Percentiles rank a stretch among this genome's conserved stretches.
Evolutionary conservation across 2,113 vertebrate species (phyloP).

Genomic region (Bambusicola thoracicus): DNA sequence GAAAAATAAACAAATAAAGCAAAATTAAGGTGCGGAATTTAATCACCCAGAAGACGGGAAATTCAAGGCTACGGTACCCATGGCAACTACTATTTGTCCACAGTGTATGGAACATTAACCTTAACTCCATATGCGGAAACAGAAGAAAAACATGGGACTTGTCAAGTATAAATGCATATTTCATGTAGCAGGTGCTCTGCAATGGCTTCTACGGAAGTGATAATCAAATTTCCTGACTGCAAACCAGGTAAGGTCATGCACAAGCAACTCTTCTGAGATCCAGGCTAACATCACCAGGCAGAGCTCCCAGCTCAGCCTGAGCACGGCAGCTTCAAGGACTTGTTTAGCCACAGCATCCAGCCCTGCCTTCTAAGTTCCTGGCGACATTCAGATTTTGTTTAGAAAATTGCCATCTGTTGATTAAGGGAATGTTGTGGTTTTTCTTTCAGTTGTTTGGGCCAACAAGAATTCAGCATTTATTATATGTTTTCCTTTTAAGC

Average conservation of each 20-base stretch:
- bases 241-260: neutral
- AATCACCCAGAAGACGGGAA: slow-evolving; percentile 50
- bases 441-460: slow-evolving; percentile 20
- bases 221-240: slow-evolving; percentile 45
- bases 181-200: slow-evolving; percentile 7
- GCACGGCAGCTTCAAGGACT: neutral
- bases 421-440: slow-evolving; percentile 17
- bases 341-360: neutral
- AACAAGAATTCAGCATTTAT: slow-evolving; percentile 17
- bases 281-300: neutral
- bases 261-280: slow-evolving; percentile 1
- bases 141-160: slow-evolving; percentile 2
- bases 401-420: slow-evolving; percentile 37
- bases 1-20: slow-evolving; percentile 45
- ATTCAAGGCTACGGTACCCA: slow-evolving; percentile 40
- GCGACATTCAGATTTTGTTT: slow-evolving; percentile 30
- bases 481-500: slow-evolving; percentile 22
- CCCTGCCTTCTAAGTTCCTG: neutral
- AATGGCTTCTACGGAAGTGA: neutral
- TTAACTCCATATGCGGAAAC: slow-evolving; percentile 31
- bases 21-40: slow-evolving; percentile 54
- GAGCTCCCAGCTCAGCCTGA: neutral
- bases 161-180: neutral
- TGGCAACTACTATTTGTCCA: slow-evolving; percentile 51
- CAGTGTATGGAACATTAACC: slow-evolving; percentile 56